Percentiles rank a stretch among this genome's conserved stretches.
These are phyloP conservation scores for Eretmochelys imbricata DNA, from an alignment of 2,113 vertebrate genomes.

Conservation along the genomic window DNA sequence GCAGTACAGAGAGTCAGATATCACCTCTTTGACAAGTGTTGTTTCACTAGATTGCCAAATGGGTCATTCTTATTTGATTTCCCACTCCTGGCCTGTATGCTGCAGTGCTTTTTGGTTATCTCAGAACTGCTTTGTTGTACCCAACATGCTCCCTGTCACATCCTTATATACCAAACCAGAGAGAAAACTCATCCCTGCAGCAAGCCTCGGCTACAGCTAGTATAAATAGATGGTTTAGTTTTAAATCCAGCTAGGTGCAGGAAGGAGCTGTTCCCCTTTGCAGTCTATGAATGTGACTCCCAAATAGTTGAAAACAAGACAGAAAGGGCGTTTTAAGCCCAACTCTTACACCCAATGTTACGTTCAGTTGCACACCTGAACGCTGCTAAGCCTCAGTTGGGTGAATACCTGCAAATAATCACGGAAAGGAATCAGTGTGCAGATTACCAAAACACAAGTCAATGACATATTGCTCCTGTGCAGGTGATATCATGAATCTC, in stretches of 20 bases:
- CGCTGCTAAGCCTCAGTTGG: not conserved
- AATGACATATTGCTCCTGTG: not conserved
- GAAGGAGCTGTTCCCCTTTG: not conserved
- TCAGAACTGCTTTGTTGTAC: not conserved
- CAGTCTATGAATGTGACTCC: not conserved
- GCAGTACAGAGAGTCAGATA: not conserved
- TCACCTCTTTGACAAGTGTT: constrained; percentile 3
- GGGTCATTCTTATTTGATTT: not conserved
- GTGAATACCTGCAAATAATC: not conserved
- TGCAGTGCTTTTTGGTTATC: not conserved
- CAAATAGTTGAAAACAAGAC: not conserved
- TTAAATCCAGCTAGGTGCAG: not conserved
- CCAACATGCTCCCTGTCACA: not conserved
- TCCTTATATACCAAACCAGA: not conserved
- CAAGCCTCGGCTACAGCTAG: not conserved
- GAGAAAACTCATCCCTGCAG: not conserved
- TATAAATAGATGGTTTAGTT: not conserved
- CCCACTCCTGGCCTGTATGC: not conserved
- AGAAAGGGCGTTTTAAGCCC: not conserved
- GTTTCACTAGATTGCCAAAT: not conserved
- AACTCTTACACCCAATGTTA: not conserved
- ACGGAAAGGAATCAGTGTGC: not conserved
- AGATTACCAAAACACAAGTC: not conserved
- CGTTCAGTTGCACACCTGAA: not conserved
- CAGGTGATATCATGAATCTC: not conserved